These are phyloP conservation scores for Camponotus vicinus DNA, from an alignment of 1,140 invertebrate genomes.

Conservation along the genomic window DNA sequence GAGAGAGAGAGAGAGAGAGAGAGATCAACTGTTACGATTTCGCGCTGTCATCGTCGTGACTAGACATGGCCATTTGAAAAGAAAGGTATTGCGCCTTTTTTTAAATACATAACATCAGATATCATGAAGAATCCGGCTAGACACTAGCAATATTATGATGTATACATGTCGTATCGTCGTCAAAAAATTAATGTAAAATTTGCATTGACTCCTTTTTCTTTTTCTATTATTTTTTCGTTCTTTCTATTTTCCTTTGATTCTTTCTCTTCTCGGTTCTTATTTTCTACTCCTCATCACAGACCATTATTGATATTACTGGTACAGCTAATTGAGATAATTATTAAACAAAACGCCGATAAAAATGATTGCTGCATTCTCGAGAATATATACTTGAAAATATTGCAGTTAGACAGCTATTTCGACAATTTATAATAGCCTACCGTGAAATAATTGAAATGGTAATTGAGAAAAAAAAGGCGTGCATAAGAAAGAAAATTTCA, in stretches of 20 bases:
- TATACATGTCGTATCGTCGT: background rate
- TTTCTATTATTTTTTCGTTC: background rate
- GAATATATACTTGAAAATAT: constrained; percentile 13
- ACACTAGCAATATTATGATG: background rate
- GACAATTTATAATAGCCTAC: background rate
- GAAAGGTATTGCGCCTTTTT: background rate
- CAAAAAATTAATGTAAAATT: background rate
- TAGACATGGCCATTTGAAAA: constrained; percentile 10
- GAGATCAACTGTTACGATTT: constrained; percentile 13
- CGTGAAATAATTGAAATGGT: background rate
- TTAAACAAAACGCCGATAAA: constrained; percentile 7
- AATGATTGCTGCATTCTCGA: background rate
- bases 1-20: background rate
- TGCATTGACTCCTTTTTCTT: background rate
- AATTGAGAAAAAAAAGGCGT: background rate
- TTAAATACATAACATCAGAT: background rate
- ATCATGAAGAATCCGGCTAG: background rate
- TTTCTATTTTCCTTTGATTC: background rate
- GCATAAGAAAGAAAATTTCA: background rate
- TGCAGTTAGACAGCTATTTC: background rate
- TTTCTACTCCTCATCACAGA: background rate
- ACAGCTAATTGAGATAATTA: background rate
- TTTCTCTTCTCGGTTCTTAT: background rate
- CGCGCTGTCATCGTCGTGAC: constrained; percentile 16
- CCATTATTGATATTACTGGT: background rate